Percentiles rank a stretch among this genome's conserved stretches.
These are phyloP conservation scores for Acropora yongei DNA, from an alignment of 64 coral and sea anemone species.

Conservation along the genomic window DNA sequence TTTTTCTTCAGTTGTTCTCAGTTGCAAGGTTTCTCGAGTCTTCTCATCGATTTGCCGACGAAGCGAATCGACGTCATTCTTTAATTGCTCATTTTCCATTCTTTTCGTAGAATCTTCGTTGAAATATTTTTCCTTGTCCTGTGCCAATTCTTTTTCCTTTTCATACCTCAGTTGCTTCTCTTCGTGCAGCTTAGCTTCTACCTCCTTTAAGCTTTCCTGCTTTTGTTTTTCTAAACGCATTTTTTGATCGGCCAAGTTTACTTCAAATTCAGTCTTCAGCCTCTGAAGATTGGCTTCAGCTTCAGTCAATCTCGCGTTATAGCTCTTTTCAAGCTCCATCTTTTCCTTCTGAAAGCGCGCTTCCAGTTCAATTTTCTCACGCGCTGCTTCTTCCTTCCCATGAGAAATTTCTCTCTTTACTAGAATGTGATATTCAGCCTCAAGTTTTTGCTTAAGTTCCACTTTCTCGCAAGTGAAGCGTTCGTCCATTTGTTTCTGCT, in stretches of 20 bases:
- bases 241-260: conserved; percentile 58
- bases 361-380: conserved; percentile 43
- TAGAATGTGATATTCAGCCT: conserved; percentile 76
- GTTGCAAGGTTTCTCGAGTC: conserved; percentile 59
- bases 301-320: conserved; percentile 59
- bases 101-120: conserved; percentile 39
- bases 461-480: conserved; percentile 66
- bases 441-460: conserved; percentile 75
- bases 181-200: conserved; percentile 58
- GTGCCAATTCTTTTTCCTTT: conserved; percentile 37
- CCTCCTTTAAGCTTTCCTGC: conserved; percentile 24
- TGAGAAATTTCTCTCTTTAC: conserved; percentile 47
- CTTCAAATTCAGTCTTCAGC: conserved; percentile 60
- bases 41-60: conserved; percentile 80
- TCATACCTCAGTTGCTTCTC: conserved; percentile 59
- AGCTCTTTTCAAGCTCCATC: conserved; percentile 72
- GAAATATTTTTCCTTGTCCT: conserved; percentile 27
- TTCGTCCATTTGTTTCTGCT: conserved; percentile 69
- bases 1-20: conserved; percentile 77
- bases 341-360: conserved; percentile 47
- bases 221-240: conserved; percentile 53
- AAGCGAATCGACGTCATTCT: conserved; percentile 67
- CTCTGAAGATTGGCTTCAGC: conserved; percentile 64
- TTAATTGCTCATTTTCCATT: conserved; percentile 66
- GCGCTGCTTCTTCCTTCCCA: conserved; percentile 40